A percentile compares a stretch with the other conserved stretches of the same genome.
Conservation (phyloP, 2,888 invertebrate genomes). For the Hydriomena furcata region DNA sequence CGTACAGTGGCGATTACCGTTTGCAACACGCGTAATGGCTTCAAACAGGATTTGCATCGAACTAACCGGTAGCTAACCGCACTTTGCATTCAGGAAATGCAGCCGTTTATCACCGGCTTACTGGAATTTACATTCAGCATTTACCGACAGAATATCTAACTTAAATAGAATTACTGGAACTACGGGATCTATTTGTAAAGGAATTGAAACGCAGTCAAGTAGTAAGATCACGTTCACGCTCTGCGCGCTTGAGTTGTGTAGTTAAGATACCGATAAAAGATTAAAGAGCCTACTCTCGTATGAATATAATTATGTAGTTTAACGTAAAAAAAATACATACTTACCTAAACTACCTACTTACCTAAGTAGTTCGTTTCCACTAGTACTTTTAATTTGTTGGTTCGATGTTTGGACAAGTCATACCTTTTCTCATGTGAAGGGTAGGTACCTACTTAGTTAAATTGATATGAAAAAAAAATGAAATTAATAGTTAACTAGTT, state of each 20-base stretch:
- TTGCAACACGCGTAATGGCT: slow-evolving; percentile 28
- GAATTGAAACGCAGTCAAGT: slow-evolving; percentile 15
- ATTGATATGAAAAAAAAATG: too few species aligned
- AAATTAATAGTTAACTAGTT: too few species aligned
- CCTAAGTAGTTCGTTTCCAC: too few species aligned
- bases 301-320: too few species aligned
- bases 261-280: slow-evolving; percentile 1
- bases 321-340: too few species aligned
- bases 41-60: slow-evolving; percentile 32
- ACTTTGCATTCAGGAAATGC: slow-evolving; percentile 31
- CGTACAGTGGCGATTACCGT: slow-evolving; percentile 28
- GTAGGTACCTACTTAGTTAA: too few species aligned
- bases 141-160: slow-evolving; percentile 21
- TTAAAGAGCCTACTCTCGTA: slow-evolving; percentile 1
- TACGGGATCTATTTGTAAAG: slow-evolving; percentile 17
- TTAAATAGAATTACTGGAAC: slow-evolving; percentile 14
- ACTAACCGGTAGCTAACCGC: slow-evolving; percentile 23
- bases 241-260: slow-evolving; percentile 1
- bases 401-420: too few species aligned
- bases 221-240: slow-evolving; percentile 17
- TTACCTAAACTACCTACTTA: too few species aligned
- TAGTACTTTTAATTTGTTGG: too few species aligned
- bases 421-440: too few species aligned
- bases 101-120: slow-evolving; percentile 34
- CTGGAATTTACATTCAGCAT: slow-evolving; percentile 30